A percentile compares a stretch with the other conserved stretches of the same genome.
Conservation (phyloP, 2,888 invertebrate genomes). For the Entomobrya multifasciata region DNA sequence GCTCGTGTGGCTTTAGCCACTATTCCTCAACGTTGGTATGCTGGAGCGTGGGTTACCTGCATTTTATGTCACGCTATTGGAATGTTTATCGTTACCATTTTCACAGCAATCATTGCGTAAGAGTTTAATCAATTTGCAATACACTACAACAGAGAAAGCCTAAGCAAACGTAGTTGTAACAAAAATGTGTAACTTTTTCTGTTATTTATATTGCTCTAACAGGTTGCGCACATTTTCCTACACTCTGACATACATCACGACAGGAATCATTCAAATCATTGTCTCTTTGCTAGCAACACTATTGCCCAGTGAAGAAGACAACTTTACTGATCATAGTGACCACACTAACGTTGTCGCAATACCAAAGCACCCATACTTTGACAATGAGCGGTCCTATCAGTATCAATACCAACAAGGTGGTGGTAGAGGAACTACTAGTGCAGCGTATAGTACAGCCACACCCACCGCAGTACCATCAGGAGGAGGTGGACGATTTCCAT, state of each 20-base stretch:
- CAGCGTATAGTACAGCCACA: too few relatives aligned
- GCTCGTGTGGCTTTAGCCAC: constrained; percentile 57
- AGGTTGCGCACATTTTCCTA: constrained; percentile 46
- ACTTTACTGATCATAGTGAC: background rate
- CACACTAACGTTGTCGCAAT: background rate
- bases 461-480: too few relatives aligned
- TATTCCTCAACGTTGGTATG: constrained; percentile 58
- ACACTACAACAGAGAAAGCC: background rate
- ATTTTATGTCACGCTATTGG: constrained; percentile 64
- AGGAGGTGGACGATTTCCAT: too few relatives aligned
- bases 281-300: constrained; percentile 71
- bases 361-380: background rate
- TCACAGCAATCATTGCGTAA: constrained; percentile 56
- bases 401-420: background rate
- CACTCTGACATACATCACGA: constrained; percentile 62
- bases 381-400: background rate
- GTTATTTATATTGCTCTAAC: background rate
- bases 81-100: constrained; percentile 40
- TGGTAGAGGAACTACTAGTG: background rate
- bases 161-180: background rate
- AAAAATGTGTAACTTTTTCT: background rate
- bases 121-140: background rate
- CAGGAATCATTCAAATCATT: constrained; percentile 73
- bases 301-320: constrained; percentile 70
- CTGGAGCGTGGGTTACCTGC: constrained; percentile 49